These are phyloP conservation scores for Drosophila cardini DNA, from an alignment of 1,140 invertebrate species.

Conservation along the genomic window DNA sequence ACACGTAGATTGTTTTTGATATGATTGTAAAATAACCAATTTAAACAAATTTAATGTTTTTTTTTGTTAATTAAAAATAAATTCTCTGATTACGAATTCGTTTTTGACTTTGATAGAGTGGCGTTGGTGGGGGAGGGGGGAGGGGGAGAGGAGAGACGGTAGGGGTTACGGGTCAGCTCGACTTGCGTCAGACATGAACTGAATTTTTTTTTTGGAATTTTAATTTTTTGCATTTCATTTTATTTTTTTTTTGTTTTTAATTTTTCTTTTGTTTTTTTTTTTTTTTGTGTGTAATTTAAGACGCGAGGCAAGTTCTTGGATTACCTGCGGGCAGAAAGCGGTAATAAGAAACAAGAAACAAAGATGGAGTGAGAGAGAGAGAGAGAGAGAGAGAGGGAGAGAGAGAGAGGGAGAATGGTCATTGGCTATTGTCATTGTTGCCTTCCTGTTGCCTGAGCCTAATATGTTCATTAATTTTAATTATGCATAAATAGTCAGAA, in stretches of 20 bases:
- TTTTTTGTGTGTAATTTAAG: slow-evolving; percentile 62
- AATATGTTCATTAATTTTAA: slow-evolving; percentile 80
- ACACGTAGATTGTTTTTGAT: too few species aligned
- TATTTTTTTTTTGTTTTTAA: slow-evolving; percentile 11
- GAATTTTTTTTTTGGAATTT: slow-evolving; percentile 2
- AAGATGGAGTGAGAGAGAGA: background rate
- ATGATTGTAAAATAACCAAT: too few species aligned
- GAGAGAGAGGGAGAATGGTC: slow-evolving; percentile 43
- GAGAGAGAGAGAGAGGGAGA: too few species aligned
- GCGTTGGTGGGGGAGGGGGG: background rate
- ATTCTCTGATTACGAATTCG: too few species aligned
- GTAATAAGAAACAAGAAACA: slow-evolving; percentile 10
- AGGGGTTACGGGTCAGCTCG: slow-evolving; percentile 28
- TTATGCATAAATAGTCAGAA: slow-evolving; percentile 71
- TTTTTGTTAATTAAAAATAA: too few species aligned
- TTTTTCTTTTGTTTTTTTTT: slow-evolving; percentile 14
- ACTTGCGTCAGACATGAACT: slow-evolving; percentile 61
- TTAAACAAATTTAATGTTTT: too few species aligned
- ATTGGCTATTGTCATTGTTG: slow-evolving; percentile 41
- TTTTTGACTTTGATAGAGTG: background rate
- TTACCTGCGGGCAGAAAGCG: slow-evolving; percentile 62
- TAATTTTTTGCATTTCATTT: slow-evolving; percentile 22
- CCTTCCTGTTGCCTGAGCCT: slow-evolving; percentile 40
- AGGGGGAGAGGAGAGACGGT: too few species aligned
- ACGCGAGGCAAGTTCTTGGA: slow-evolving; percentile 66